Conservation (phyloP, 1,140 invertebrate species). For the Anthonomus grandis region DNA sequence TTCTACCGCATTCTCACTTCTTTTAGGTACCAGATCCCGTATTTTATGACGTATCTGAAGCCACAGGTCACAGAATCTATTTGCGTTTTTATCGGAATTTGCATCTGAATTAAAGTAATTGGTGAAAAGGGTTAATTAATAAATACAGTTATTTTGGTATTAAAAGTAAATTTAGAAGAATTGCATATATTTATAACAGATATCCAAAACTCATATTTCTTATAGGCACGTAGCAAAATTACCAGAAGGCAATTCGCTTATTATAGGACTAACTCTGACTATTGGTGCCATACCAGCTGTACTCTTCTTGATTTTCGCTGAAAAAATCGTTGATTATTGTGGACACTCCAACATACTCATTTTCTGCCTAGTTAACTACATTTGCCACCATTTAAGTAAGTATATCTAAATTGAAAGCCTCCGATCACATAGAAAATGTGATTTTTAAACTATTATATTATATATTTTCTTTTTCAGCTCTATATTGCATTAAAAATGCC, state of each 20-base stretch:
- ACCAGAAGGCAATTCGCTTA: conserved; percentile 53
- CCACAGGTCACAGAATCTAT: no score
- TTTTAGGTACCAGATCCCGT: no score
- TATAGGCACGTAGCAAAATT: conserved; percentile 60
- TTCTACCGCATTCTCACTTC: no score
- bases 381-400: conserved; percentile 65
- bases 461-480: conserved; percentile 47
- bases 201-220: conserved; percentile 1
- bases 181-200: not conserved
- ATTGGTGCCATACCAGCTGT: conserved; percentile 63
- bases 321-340: conserved; percentile 77
- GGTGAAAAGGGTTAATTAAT: no score
- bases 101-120: no score
- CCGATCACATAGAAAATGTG: no score
- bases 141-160: no score
- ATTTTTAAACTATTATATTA: no score
- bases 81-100: no score
- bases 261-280: conserved; percentile 66
- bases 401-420: no score
- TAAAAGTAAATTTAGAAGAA: no score
- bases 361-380: conserved; percentile 73
- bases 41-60: no score
- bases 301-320: conserved; percentile 72
- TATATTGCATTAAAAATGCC: conserved; percentile 63
- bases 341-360: conserved; percentile 83